Evolutionary conservation across 53 echinoderm and acorn worm genomes (phyloP).

Genomic region (Actinopyga echinites): DNA sequence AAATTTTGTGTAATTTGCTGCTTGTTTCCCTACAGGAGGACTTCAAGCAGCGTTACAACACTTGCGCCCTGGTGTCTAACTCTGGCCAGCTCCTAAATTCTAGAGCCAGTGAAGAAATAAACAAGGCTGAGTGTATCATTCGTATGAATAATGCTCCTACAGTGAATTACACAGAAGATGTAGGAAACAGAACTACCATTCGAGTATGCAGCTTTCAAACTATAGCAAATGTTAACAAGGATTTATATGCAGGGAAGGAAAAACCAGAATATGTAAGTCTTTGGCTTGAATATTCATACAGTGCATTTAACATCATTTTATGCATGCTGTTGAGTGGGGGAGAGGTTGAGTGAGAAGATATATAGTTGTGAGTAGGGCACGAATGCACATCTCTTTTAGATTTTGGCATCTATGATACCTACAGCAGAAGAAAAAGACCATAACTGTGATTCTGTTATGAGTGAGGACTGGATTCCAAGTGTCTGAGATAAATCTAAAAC

Average conservation of each 20-base stretch:
- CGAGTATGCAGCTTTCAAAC: conserved; percentile 44
- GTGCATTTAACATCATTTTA: too few species aligned
- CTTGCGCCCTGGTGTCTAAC: conserved; percentile 36
- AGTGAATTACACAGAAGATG: conserved; percentile 3
- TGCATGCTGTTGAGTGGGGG: too few species aligned
- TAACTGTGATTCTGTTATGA: too few species aligned
- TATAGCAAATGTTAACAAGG: conserved; percentile 31
- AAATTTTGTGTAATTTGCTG: too few species aligned
- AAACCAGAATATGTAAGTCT: conserved; percentile 31
- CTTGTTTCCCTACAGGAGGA: conserved; percentile 28
- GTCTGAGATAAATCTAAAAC: too few species aligned
- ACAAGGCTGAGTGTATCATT: conserved; percentile 39
- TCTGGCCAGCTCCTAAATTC: conserved; percentile 36
- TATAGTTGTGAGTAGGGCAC: too few species aligned
- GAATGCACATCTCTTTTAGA: too few species aligned
- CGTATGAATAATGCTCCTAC: conserved; percentile 45
- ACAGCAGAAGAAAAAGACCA: too few species aligned
- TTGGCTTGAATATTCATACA: not conserved
- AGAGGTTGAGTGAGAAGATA: too few species aligned
- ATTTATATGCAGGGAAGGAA: conserved; percentile 25
- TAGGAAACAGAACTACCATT: conserved; percentile 33
- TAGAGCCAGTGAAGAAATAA: conserved; percentile 29
- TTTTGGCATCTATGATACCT: too few species aligned
- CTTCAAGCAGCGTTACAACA: conserved; percentile 24
- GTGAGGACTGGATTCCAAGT: too few species aligned